Evolutionary conservation across 2,113 vertebrate genomes (phyloP).

Genomic region (Daubentonia madagascariensis): DNA sequence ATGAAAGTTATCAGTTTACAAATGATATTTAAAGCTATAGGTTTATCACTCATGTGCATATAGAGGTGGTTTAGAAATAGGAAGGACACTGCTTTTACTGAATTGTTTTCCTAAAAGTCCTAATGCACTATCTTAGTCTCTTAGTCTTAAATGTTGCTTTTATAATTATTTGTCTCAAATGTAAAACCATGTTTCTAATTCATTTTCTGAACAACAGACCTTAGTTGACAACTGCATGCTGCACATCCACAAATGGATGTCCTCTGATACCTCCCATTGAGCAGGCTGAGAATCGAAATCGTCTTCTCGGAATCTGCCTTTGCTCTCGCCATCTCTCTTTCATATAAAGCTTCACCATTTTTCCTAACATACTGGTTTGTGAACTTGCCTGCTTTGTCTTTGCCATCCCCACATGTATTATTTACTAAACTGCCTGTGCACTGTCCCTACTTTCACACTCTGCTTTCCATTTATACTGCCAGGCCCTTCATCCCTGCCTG

Average conservation of each 20-base stretch:
- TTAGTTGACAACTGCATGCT: background rate
- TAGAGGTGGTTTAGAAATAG: background rate
- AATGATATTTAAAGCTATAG: background rate
- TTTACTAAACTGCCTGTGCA: background rate
- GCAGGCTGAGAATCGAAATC: background rate
- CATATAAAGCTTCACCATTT: background rate
- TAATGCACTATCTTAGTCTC: background rate
- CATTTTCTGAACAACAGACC: background rate
- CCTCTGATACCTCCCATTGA: background rate
- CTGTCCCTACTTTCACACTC: background rate
- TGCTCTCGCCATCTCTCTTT: background rate
- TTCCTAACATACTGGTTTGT: background rate
- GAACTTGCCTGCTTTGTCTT: background rate
- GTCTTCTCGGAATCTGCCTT: background rate
- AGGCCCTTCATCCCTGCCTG: background rate
- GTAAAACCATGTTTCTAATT: background rate
- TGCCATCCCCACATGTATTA: background rate
- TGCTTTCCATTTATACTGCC: background rate
- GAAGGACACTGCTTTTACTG: background rate
- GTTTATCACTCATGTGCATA: background rate
- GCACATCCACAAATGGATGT: background rate
- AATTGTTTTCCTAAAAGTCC: background rate
- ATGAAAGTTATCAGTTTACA: background rate
- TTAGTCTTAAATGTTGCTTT: background rate
- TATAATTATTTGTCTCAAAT: background rate